A percentile compares a stretch with the other conserved stretches of the same genome.
Conservation (phyloP, 2,113 vertebrate genomes). For the cattle (Bos taurus) region ARS-UCD2.0 NC_037332.1:96777501-96778000, state of each 20-base stretch:
- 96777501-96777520: neutral
- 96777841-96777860: neutral
- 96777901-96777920: neutral
- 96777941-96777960: neutral
- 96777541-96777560: neutral
- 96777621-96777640: neutral
- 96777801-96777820: neutral
- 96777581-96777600: neutral
- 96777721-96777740: neutral
- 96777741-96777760: neutral
- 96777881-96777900: neutral
- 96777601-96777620: neutral
- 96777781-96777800: neutral
- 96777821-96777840: neutral
- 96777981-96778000: neutral
- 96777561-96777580: neutral
- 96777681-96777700: accelerated
- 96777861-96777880: neutral
- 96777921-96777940: neutral
- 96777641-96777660: neutral
- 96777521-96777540: neutral
- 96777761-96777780: neutral
- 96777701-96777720: neutral
- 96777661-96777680: neutral
- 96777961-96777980: neutral